Conservation (phyloP, 1,140 invertebrate genomes). For the Halotydeus destructor region DNA sequence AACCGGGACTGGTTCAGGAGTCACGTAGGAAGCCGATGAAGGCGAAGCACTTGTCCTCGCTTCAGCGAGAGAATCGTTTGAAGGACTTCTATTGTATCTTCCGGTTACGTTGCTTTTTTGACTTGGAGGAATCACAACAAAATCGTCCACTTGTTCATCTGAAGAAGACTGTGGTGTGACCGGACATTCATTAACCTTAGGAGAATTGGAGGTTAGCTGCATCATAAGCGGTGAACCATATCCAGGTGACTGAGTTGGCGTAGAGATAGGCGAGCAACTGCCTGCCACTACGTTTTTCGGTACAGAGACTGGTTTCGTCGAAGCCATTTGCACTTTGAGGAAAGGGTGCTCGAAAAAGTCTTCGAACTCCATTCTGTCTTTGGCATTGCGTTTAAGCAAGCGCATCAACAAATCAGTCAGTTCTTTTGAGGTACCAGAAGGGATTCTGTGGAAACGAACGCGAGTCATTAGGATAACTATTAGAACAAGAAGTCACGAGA, state of each 20-base stretch:
- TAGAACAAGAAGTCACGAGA: conserved; percentile 12
- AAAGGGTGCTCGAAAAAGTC: conserved; percentile 82
- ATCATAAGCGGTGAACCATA: not conserved
- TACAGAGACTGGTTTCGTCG: conserved; percentile 3
- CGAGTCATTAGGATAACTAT: not conserved
- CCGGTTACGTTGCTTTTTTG: conserved; percentile 9
- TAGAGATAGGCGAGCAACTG: not conserved
- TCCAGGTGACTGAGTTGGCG: not conserved
- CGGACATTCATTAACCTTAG: not conserved
- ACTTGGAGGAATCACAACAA: conserved; percentile 52
- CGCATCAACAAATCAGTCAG: conserved; percentile 55
- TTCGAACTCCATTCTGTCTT: conserved; percentile 86
- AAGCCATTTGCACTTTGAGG: conserved; percentile 29
- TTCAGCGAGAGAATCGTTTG: too few relatives aligned
- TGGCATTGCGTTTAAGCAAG: conserved; percentile 71
- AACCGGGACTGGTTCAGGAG: conserved; percentile 16
- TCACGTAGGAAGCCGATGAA: not conserved
- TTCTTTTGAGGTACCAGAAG: conserved; percentile 67
- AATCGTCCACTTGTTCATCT: conserved; percentile 47
- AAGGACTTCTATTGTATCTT: not conserved
- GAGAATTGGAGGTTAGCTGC: not conserved
- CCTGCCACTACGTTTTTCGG: not conserved
- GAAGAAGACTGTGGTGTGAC: not conserved
- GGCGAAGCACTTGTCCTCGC: too few relatives aligned
- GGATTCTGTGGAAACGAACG: conserved; percentile 44